Evolutionary conservation across 1,140 invertebrate species (phyloP), one percentile per base, ranked within the genome.

Genomic region (Drosophila mojavensis): DNA sequence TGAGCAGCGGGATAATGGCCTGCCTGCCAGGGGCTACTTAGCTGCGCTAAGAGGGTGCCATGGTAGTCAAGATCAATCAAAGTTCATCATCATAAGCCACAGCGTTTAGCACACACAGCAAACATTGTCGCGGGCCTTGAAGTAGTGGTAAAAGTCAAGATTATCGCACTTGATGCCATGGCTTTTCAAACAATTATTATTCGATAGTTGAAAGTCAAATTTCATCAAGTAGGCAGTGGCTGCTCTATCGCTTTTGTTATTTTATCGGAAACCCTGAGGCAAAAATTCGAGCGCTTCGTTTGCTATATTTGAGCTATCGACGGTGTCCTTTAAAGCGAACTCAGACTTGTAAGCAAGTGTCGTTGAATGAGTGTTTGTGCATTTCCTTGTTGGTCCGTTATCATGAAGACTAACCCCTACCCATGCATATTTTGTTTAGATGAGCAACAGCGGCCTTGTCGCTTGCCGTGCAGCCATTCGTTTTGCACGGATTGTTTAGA

Each of bases 381-480:
- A 36, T 54, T 36, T 55, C 30, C 28, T 17, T 36, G 30, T 36
- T 36, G 15, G n/a, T 54, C 30, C 53, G 30, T 11, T 48, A 81
- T 30, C 28, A 86, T 85, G 81, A 64, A 56, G 68, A 41, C n/a
- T 50, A 62, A 58, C 30, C 53, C 54, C 59, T 63, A 62, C 13
- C 69, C 66, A 68, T 85, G 81, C 67, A 81, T 86, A 69, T 85
- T 85, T 79, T 85, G 81, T 81, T 69, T 85, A 66, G 81, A 85
- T 55, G 82, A 86, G 24, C 78, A 81, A 64, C 67, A 43, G 1
- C n/a, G 36, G n/a, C 82, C 82, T 1, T 65, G 33, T 11, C 51
- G 45, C 30, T 71, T 85, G 24, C 36, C 66, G 45, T 85, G 81
- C 63, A 75, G 78, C 5, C 81, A 85, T 51, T 81, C 81, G 3